A percentile compares a stretch with the other conserved stretches of the same genome.
Evolutionary conservation across 2,888 invertebrate genomes (phyloP).

Genomic region (Cerceris ruficornis): DNA sequence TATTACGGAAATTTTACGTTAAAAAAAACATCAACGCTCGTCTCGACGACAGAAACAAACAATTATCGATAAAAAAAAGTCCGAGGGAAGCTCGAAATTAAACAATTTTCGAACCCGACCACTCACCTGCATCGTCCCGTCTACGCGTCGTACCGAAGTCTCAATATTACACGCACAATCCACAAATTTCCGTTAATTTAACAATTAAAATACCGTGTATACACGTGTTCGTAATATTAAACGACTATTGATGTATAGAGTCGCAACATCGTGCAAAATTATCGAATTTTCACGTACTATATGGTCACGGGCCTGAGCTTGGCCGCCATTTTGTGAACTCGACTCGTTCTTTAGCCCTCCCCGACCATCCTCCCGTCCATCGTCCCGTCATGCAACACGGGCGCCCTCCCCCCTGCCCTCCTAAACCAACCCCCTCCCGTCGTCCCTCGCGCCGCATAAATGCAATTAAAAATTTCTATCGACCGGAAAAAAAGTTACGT

Average conservation of each 20-base stretch:
- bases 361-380: slow-evolving; percentile 50
- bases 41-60: slow-evolving; percentile 51
- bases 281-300: slow-evolving; percentile 78
- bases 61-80: slow-evolving; percentile 52
- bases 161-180: slow-evolving; percentile 60
- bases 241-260: slow-evolving; percentile 61
- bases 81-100: slow-evolving; percentile 55
- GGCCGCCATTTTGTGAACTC: slow-evolving; percentile 81
- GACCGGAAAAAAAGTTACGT: background rate
- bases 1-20: slow-evolving; percentile 56
- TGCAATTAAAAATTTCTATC: slow-evolving; percentile 18
- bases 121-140: slow-evolving; percentile 81
- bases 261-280: slow-evolving; percentile 75
- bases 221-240: slow-evolving; percentile 67
- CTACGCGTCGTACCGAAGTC: slow-evolving; percentile 78
- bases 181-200: slow-evolving; percentile 61
- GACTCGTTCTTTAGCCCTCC: slow-evolving; percentile 74
- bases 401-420: slow-evolving; percentile 38
- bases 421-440: slow-evolving; percentile 1
- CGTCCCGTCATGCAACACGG: slow-evolving; percentile 76
- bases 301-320: slow-evolving; percentile 76
- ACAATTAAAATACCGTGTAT: slow-evolving; percentile 53
- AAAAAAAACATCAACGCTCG: slow-evolving; percentile 39
- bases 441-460: slow-evolving; percentile 34
- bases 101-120: slow-evolving; percentile 70